Base-by-base conservation (phyloP, 2,797 vertebrate genomes). In the Chaetodon trifasciatus region DNA sequence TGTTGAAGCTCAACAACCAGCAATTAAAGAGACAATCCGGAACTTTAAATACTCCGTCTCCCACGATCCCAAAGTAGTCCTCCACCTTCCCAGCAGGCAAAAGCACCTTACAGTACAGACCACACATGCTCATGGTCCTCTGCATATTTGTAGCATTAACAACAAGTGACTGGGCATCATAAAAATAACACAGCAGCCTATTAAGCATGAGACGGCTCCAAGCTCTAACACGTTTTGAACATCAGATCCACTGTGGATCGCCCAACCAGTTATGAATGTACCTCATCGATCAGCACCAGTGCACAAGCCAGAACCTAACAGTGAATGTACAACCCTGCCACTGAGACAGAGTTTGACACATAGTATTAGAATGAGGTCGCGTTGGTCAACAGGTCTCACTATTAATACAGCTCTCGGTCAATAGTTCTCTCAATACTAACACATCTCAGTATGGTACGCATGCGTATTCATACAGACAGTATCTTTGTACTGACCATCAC, bases 211-310 rank as follows among this genome's bases (percentile, higher is more conserved):
- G 84, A 87, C 40, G 57, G 83, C 86, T 86, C 69, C 64, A 68
- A 89, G 82, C 85, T 89, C 75, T 73, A 80, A 86, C 77, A 88
- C 74, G 81, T 82, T 76, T 83, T 84, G 64, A 86, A 85, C 80
- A 79, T 78, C 81, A 76, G 88, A 84, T 91, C 88, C 91, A 46
- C 32, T 68, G 69, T 40, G 84, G 90, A 88, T 89, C 88, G 63
- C 77, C 74, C 64, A 83, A 88, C 78, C 83, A 81, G 77, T 93
- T 73, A 89, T 95, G 95, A 96, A 96, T 96, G 96, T 96, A 96
- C 90, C 89, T 93, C 91, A 91, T 79, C 28, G 70, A 85, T 85
- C 74, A 91, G 94, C 94, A 95, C 93, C 93, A 87, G 85, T 89
- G 92, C 93, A 94, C 91, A 92, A 87, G 66, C 78, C 76, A 89